Conservation (phyloP, 2,797 vertebrate species). For the Oryzias sinensis region DNA sequence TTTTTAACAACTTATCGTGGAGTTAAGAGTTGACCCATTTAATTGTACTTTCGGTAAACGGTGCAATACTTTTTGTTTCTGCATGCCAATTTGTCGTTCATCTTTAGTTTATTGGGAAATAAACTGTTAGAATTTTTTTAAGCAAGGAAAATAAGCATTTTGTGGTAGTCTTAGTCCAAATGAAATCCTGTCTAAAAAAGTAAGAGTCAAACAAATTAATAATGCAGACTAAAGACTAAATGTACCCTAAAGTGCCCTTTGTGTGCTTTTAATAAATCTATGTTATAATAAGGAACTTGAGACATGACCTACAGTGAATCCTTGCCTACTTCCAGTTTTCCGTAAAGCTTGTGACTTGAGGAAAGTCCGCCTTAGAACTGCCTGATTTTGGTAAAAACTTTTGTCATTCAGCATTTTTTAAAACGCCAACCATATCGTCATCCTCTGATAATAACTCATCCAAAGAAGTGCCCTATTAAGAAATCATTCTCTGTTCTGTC, state of each 20-base stretch:
- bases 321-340: constrained; percentile 75
- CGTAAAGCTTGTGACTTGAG: constrained; percentile 68
- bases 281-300: constrained; percentile 76
- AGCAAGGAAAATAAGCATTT: too few relatives aligned
- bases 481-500: constrained; percentile 6
- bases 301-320: constrained; percentile 77
- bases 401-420: too few relatives aligned
- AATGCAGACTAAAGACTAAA: constrained; percentile 18
- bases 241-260: constrained; percentile 62
- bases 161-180: too few relatives aligned
- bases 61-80: too few relatives aligned
- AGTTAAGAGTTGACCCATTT: too few relatives aligned
- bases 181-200: too few relatives aligned
- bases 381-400: constrained; percentile 29
- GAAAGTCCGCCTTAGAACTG: constrained; percentile 59
- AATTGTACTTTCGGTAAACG: too few relatives aligned
- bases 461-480: constrained; percentile 3
- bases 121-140: too few relatives aligned
- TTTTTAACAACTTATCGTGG: too few relatives aligned
- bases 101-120: too few relatives aligned
- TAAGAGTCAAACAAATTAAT: not conserved
- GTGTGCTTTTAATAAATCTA: constrained; percentile 57
- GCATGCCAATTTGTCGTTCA: too few relatives aligned
- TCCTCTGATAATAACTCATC: constrained; percentile 7
- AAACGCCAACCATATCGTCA: not conserved